Percentiles rank a stretch among this genome's conserved stretches.
Evolutionary conservation across 1,140 invertebrate species (phyloP).

Genomic region (Temnothorax nylanderi): DNA sequence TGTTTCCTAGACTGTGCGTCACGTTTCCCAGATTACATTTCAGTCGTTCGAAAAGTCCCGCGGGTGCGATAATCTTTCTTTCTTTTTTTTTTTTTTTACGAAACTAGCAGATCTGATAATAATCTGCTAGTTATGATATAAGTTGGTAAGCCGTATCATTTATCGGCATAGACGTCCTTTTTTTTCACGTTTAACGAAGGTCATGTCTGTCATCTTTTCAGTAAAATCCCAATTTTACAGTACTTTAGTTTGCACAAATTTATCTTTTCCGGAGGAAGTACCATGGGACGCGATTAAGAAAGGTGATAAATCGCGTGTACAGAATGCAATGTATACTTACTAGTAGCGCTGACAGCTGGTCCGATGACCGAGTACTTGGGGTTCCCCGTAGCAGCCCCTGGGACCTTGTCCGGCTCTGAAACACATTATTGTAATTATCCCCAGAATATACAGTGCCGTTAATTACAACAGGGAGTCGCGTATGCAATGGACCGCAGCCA

Average conservation of each 20-base stretch:
- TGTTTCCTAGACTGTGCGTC: conserved; percentile 14
- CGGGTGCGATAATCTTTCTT: background rate
- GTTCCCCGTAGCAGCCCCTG: conserved; percentile 82
- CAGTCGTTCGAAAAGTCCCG: background rate
- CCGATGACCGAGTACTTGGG: conserved; percentile 85
- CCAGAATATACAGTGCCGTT: conserved; percentile 84
- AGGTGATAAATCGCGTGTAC: conserved; percentile 65
- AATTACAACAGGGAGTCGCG: conserved; percentile 82
- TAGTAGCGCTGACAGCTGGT: conserved; percentile 86
- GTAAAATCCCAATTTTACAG: background rate
- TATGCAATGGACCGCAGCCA: conserved; percentile 80
- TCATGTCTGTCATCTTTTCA: background rate
- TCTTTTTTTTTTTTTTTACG: conserved; percentile 1
- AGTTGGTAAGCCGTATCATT: background rate
- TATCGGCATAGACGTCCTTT: background rate
- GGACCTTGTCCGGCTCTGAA: conserved; percentile 85
- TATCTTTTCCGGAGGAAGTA: background rate
- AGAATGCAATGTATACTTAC: conserved; percentile 81
- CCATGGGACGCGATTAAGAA: conserved; percentile 61
- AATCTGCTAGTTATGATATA: background rate
- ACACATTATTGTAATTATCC: conserved; percentile 86
- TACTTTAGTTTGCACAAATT: background rate
- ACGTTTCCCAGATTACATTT: conserved; percentile 49
- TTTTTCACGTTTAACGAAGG: background rate
- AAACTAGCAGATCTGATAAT: conserved; percentile 7